Evolutionary conservation across 2,113 vertebrate genomes (phyloP).

Genomic region (Pelecanus crispus): DNA sequence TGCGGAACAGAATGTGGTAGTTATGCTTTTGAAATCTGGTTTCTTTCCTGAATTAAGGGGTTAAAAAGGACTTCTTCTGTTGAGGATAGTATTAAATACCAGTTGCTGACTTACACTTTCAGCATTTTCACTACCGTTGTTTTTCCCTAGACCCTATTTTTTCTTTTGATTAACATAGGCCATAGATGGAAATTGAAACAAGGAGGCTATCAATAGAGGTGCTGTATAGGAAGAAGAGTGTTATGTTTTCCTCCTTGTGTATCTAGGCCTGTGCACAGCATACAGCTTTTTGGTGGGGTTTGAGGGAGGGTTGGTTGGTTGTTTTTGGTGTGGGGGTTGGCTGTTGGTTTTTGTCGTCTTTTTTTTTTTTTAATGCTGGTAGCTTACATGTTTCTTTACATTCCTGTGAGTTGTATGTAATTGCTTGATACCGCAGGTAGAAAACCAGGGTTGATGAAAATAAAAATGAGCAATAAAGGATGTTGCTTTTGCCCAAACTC

Average conservation of each 20-base stretch:
- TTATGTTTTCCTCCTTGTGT: background rate
- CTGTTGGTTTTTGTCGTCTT: accelerated
- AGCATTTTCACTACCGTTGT: background rate
- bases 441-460: background rate
- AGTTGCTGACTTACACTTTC: background rate
- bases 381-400: background rate
- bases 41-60: background rate
- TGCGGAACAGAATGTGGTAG: background rate
- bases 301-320: too few relatives aligned
- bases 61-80: background rate
- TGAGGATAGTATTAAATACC: background rate
- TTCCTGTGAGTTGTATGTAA: background rate
- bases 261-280: background rate
- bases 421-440: background rate
- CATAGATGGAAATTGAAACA: background rate
- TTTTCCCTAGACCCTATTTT: background rate
- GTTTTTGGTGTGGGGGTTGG: background rate
- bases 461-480: background rate
- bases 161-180: background rate
- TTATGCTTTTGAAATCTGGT: background rate
- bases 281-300: background rate
- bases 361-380: background rate
- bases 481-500: background rate
- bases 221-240: background rate
- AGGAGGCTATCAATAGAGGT: background rate